A percentile compares a stretch with the other conserved stretches of the same genome.
These are phyloP conservation scores for Chrosomus eos DNA, from an alignment of 2,797 vertebrate species.

Conservation along the genomic window DNA sequence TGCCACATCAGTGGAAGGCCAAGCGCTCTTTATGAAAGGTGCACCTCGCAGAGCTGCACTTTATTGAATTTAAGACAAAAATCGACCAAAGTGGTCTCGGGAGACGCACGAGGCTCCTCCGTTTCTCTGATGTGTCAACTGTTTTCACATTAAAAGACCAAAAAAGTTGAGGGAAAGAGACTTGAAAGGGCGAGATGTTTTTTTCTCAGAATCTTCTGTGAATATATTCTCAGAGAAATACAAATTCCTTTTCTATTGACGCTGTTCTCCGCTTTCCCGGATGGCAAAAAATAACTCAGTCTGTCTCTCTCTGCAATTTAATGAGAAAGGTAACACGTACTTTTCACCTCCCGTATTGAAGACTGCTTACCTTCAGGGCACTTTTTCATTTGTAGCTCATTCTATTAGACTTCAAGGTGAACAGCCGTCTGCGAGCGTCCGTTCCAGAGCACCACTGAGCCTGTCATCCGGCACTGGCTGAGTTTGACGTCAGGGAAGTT, in stretches of 20 bases:
- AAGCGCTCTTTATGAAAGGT: slow-evolving; percentile 32
- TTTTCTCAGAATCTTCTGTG: slow-evolving; percentile 4
- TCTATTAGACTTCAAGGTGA: slow-evolving; percentile 20
- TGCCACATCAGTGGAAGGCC: slow-evolving; percentile 41
- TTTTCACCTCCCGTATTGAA: slow-evolving; percentile 24
- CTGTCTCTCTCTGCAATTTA: slow-evolving; percentile 39
- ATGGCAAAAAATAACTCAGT: background rate
- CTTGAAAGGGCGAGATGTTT: slow-evolving; percentile 38
- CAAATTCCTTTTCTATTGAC: slow-evolving; percentile 4
- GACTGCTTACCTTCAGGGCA: slow-evolving; percentile 22
- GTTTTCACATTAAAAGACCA: slow-evolving; percentile 48
- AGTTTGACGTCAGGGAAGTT: slow-evolving; percentile 1
- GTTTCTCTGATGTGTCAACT: slow-evolving; percentile 31
- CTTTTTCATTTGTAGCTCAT: slow-evolving; percentile 28
- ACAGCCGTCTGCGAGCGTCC: background rate
- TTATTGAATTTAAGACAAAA: slow-evolving; percentile 50
- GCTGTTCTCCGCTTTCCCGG: background rate
- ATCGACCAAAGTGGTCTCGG: slow-evolving; percentile 30
- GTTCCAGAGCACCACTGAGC: background rate
- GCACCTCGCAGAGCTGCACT: slow-evolving; percentile 28
- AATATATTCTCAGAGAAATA: slow-evolving; percentile 41
- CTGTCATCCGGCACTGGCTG: background rate
- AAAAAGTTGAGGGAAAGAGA: slow-evolving; percentile 3
- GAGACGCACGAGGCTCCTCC: background rate
- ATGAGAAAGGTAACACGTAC: slow-evolving; percentile 46